These are phyloP conservation scores for Stigmatopora nigra DNA, from an alignment of 2,113 vertebrate genomes.

Conservation along the genomic window DNA sequence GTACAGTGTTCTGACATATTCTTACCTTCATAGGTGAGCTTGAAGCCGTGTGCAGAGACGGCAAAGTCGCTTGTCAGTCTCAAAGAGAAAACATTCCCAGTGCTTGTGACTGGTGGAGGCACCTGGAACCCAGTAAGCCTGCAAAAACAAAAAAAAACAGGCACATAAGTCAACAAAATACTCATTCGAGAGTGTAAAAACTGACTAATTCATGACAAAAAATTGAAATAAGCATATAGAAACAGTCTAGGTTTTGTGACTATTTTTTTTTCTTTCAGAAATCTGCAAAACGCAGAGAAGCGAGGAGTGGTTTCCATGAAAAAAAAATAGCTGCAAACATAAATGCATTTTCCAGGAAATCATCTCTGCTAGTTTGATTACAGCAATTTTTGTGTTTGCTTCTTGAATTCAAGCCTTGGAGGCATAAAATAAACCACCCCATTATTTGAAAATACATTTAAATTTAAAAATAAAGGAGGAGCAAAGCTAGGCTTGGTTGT, in stretches of 20 bases:
- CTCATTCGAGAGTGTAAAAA: not conserved
- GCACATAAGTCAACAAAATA: not conserved
- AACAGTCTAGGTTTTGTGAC: not conserved
- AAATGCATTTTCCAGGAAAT: not conserved
- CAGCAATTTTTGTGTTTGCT: not conserved
- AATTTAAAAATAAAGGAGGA: not conserved
- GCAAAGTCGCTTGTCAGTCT: slow-evolving; percentile 67
- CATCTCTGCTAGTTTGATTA: slow-evolving; percentile 5
- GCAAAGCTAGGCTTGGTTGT: not conserved
- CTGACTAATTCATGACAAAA: not conserved
- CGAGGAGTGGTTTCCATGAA: not conserved
- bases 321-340: not conserved
- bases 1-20: not conserved
- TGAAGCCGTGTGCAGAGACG: slow-evolving; percentile 67
- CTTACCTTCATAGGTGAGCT: slow-evolving; percentile 68
- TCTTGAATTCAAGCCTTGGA: slow-evolving; percentile 4
- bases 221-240: not conserved
- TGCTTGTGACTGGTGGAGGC: slow-evolving; percentile 65
- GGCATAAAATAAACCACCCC: slow-evolving; percentile 12
- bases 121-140: slow-evolving; percentile 66
- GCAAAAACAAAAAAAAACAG: slow-evolving; percentile 12
- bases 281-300: too few relatives aligned
- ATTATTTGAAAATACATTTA: slow-evolving; percentile 14
- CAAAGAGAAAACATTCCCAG: slow-evolving; percentile 62
- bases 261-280: too few relatives aligned